Base-by-base conservation (phyloP, 1,140 invertebrate species). In the Pogonognathellus flavescens region DNA sequence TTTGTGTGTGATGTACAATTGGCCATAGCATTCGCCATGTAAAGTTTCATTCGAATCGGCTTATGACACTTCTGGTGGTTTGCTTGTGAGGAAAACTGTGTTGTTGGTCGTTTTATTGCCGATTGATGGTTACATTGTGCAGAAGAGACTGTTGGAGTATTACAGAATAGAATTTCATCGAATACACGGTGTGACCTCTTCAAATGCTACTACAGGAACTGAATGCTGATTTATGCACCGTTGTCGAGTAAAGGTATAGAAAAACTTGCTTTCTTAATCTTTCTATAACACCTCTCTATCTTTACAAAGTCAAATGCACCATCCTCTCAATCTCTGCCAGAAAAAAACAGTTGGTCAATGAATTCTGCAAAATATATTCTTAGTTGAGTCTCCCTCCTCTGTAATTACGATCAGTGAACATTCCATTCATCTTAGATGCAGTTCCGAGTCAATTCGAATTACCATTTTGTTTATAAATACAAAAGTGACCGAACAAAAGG, bases 191-290 rank as follows among this genome's bases (percentile, higher is more conserved):
- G 62, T 66, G 62, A 66, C 20, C 62, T 66, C 20, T 25, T 66
- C 62, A 25, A 66, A 25, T 66, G 62, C 22, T 66, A 25, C 22
- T 31, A 66, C 62, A 66, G 62, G 62, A 66, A 66, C 62, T 25
- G 62, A 66, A 25, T 66, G 62, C 22, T 25, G 22, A 66, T 66
- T 66, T 66, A 62, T 62, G 20, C 60, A 18, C 60, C 20, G 62
- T 66, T 66, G 22, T 6, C 20, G 14, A 31, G 20, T 66, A 66
- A n/a, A 66, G 62, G 62, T 66, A 66, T 66, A 66, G 20, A 66
- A 66, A 66, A 66, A 66, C 62, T 66, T 66, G 62, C 62, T 66
- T 66, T 66, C 62, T 66, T 66, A 66, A 66, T 31, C 22, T 66
- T 66, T 66, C 62, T 13, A 66, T 66, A 25, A 25, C 62, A 66